Base-by-base conservation (phyloP, 1,140 invertebrate species). In the Nasonia giraulti region DNA sequence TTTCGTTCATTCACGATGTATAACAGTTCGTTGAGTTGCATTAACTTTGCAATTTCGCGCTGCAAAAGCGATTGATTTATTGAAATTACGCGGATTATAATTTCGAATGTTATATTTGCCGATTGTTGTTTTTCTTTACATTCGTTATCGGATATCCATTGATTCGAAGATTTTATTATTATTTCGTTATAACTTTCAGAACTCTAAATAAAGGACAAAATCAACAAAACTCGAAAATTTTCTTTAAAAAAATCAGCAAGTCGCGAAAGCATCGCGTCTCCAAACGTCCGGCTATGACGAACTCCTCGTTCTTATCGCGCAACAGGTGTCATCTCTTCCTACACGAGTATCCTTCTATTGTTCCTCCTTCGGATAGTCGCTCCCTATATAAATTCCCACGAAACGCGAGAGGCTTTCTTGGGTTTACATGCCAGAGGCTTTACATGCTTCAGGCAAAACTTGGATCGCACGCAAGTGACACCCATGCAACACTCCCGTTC, bases 291-390 rank as follows among this genome's bases (percentile, higher is more conserved):
- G 17, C 14, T 62, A 62, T 62, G 17, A 71, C 11, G 69, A 31
- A 33, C 5, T 17, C 12, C 73, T 75, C 73, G 37, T 75, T 40
- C 73, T 75, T 75, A n/a, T 44, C 37, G 37, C 20, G 73, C 73
- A 75, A 75, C 73, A 75, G 73, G 73, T 75, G 73, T 44, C 17
- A 11, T 2, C 37, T 75, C 31, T 71, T 75, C 73, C 23, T 71
- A 44, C 8, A 44, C 33, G 33, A 37, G 33, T 37, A 37, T 27
- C 69, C 23, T 33, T 31, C 69, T 27, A 31, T 71, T 71, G 69
- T 71, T 71, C 69, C 27, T 31, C 8, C 23, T 62, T n/a, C 55
- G 50, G 5, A 55, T 44, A 44, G 40, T 44, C 40, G 40, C 6
- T 62, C 17, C 20, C 20, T n/a, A 27, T 27, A 27, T 27, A 62